Conservation (phyloP, 2,888 invertebrate species). For the Boloria selene region DNA sequence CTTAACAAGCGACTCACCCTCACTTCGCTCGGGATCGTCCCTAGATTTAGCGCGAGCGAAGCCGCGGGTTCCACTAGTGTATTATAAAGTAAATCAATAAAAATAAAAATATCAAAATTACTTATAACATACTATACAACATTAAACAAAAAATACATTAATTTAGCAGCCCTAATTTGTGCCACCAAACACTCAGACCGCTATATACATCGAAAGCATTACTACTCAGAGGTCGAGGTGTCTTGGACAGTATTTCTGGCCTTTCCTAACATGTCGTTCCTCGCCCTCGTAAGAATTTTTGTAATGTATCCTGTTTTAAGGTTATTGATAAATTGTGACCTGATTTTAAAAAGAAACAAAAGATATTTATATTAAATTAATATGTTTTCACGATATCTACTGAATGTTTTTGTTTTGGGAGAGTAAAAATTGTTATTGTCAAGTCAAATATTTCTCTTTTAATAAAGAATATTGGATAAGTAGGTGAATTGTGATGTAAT, state of each 20-base stretch:
- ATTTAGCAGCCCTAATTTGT: neutral
- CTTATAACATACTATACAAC: neutral
- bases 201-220: conserved; percentile 34
- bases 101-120: neutral
- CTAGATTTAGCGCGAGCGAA: too few species aligned
- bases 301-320: conserved; percentile 42
- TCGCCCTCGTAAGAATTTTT: conserved; percentile 45
- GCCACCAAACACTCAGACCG: conserved; percentile 49
- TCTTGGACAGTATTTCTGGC: conserved; percentile 56
- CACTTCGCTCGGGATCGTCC: too few species aligned
- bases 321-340: conserved; percentile 35
- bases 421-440: too few species aligned
- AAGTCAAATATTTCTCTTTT: too few species aligned
- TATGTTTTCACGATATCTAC: neutral
- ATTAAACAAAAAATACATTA: neutral
- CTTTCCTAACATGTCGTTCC: conserved; percentile 46
- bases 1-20: too few species aligned
- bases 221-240: conserved; percentile 45
- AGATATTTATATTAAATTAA: conserved; percentile 5
- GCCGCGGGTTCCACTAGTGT: too few species aligned
- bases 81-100: too few species aligned
- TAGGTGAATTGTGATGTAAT: too few species aligned
- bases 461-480: too few species aligned
- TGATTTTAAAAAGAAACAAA: conserved; percentile 7
- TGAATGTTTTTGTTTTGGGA: neutral